Conservation (phyloP, 2,888 invertebrate species). For the Caenorhabditis afra region DNA sequence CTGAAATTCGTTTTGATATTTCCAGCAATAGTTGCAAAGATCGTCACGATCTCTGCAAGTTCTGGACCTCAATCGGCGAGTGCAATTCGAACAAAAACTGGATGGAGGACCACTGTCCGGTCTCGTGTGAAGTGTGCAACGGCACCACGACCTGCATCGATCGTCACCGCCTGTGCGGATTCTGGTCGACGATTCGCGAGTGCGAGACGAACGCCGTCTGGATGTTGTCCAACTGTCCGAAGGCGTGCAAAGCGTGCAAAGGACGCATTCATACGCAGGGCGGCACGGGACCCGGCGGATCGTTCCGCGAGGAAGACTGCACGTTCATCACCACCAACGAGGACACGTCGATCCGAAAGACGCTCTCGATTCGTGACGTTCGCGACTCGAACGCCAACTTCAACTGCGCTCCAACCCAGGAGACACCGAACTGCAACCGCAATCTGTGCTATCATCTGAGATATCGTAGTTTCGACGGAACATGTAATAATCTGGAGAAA, state of each 20-base stretch:
- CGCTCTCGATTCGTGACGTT: constrained; percentile 78
- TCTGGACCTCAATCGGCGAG: constrained; percentile 80
- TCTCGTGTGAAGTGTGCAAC: constrained; percentile 78
- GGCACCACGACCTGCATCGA: constrained; percentile 78
- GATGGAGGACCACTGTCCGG: constrained; percentile 78
- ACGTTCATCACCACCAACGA: constrained; percentile 79
- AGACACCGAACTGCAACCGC: constrained; percentile 72
- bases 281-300: constrained; percentile 67
- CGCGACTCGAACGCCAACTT: constrained; percentile 77
- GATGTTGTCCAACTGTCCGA: constrained; percentile 80
- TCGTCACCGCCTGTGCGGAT: constrained; percentile 77
- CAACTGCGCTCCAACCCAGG: constrained; percentile 76
- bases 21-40: constrained; percentile 70
- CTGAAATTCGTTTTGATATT: too few relatives aligned
- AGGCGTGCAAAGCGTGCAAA: constrained; percentile 79
- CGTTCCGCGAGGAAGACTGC: constrained; percentile 76
- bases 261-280: constrained; percentile 70
- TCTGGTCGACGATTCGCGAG: constrained; percentile 79
- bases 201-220: constrained; percentile 80
- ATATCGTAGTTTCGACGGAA: constrained; percentile 79
- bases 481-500: constrained; percentile 79
- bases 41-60: constrained; percentile 80
- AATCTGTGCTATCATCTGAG: constrained; percentile 79
- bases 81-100: constrained; percentile 78
- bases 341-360: constrained; percentile 71